These are phyloP conservation scores for Talpa occidentalis DNA, from an alignment of 2,113 vertebrate genomes.

Conservation along the genomic window DNA sequence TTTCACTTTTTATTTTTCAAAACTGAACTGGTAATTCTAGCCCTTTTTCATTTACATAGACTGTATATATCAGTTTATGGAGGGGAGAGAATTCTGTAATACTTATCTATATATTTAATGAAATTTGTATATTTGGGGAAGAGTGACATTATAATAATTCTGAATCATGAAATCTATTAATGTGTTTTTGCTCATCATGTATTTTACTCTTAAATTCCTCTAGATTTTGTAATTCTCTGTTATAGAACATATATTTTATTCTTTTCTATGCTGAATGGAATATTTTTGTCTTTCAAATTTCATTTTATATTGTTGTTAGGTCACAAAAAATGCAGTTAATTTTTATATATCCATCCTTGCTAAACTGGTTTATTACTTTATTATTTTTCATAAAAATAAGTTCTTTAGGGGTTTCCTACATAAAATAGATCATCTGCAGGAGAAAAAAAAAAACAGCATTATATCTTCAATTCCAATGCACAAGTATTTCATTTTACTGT, in stretches of 20 bases:
- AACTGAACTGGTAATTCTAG: not conserved
- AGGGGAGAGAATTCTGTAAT: too few species aligned
- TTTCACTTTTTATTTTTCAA: not conserved
- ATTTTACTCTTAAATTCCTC: not conserved
- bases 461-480: not conserved
- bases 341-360: not conserved
- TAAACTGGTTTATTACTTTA: not conserved
- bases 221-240: not conserved
- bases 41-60: not conserved
- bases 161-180: not conserved
- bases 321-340: not conserved
- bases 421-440: not conserved
- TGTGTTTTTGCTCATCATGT: not conserved
- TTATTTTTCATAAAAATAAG: not conserved
- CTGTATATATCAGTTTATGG: not conserved
- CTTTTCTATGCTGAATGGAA: not conserved
- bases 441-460: not conserved
- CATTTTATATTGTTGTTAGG: not conserved
- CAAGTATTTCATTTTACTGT: not conserved
- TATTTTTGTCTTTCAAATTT: not conserved
- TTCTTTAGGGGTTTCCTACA: not conserved
- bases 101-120: not conserved
- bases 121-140: not conserved
- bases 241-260: not conserved
- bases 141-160: not conserved